Percentiles rank a stretch among this genome's conserved stretches.
Conservation (phyloP, 2,797 vertebrate species). For the Danio tinwini region DNA sequence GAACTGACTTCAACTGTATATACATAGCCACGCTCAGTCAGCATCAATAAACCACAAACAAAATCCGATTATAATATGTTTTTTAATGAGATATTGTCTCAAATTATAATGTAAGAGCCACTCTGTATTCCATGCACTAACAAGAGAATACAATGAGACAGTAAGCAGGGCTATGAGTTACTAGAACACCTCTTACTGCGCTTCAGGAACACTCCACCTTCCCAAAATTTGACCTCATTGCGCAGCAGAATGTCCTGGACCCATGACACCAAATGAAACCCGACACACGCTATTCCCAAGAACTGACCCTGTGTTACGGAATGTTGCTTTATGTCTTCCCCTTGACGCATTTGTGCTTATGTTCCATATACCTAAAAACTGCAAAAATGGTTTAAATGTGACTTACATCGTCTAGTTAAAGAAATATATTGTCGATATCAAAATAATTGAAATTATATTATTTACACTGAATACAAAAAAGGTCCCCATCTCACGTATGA, state of each 20-base stretch:
- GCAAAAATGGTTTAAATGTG: conserved; percentile 53
- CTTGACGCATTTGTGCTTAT: conserved; percentile 56
- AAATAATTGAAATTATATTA: conserved; percentile 85
- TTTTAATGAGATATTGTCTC: conserved; percentile 39
- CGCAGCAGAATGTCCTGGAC: conserved; percentile 8
- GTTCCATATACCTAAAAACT: conserved; percentile 59
- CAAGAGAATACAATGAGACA: conserved; percentile 42
- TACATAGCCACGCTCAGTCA: not conserved
- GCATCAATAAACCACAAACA: conserved; percentile 5
- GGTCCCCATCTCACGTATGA: conserved; percentile 66
- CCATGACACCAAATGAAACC: not conserved
- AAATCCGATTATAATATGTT: conserved; percentile 20
- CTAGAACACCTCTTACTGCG: conserved; percentile 22
- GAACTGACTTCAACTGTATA: no score
- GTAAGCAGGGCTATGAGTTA: conserved; percentile 38
- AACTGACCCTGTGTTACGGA: conserved; percentile 42
- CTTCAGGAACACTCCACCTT: conserved; percentile 9
- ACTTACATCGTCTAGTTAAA: conserved; percentile 71
- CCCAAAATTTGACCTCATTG: not conserved
- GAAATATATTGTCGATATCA: conserved; percentile 83
- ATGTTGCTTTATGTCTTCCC: conserved; percentile 24
- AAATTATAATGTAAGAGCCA: conserved; percentile 28
- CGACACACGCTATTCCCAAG: no score
- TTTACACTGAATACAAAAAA: conserved; percentile 82
- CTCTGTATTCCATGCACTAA: conserved; percentile 49